Percentiles rank a stretch among this genome's conserved stretches.
phyloP scores from a whole-genome alignment of 2,797 vertebrate species.

The Cirrhinus molitorella region DNA sequence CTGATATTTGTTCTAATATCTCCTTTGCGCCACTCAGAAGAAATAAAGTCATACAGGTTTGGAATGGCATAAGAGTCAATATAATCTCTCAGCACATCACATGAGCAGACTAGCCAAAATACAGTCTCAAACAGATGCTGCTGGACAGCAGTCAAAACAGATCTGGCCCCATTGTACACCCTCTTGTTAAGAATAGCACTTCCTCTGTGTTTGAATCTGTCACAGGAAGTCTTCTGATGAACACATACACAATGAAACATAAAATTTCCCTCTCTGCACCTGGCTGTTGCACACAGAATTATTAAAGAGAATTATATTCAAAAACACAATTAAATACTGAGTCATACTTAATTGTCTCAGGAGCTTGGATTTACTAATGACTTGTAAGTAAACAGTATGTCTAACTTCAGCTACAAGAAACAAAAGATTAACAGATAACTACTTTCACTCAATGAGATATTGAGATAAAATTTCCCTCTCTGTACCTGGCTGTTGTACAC shows the following conservation, averaged over 20 bases:
- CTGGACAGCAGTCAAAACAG: constrained; percentile 51
- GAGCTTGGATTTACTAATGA: constrained; percentile 28
- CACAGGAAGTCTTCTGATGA: constrained; percentile 70
- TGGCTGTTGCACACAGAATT: constrained; percentile 38
- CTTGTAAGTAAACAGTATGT: neutral
- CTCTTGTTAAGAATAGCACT: constrained; percentile 68
- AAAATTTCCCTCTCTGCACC: constrained; percentile 42
- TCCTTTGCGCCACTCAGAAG: too few relatives aligned
- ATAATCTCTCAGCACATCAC: constrained; percentile 22
- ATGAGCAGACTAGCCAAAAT: constrained; percentile 28
- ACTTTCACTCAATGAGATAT: constrained; percentile 20
- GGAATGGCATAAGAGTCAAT: neutral
- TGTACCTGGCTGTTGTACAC: constrained; percentile 31
- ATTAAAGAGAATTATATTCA: too few relatives aligned
- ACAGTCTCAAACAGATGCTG: constrained; percentile 32
- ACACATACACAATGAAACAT: constrained; percentile 63
- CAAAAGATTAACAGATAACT: neutral
- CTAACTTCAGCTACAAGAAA: constrained; percentile 2
- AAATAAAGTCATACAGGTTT: neutral
- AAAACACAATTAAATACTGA: constrained; percentile 57
- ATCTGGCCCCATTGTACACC: constrained; percentile 57
- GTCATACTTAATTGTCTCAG: constrained; percentile 48
- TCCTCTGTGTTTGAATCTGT: constrained; percentile 67
- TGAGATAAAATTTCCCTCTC: constrained; percentile 42
- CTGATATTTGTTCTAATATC: too few relatives aligned